These are phyloP conservation scores for Diplodus puntazzo DNA, from an alignment of 2,797 vertebrate species.

Conservation along the genomic window DNA sequence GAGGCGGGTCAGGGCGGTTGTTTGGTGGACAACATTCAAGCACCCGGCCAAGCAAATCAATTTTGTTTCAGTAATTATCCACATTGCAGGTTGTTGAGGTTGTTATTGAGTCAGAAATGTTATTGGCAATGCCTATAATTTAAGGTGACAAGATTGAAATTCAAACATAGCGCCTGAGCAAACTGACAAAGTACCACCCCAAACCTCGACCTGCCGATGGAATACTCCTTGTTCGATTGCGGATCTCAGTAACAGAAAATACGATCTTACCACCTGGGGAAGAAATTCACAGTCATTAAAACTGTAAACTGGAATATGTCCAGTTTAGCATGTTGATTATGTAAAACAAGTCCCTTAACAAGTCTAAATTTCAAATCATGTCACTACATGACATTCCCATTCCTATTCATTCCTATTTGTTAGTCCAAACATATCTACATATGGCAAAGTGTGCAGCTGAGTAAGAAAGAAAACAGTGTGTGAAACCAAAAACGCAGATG, in stretches of 20 bases:
- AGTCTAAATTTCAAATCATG: conserved; percentile 53
- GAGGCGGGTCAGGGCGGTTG: conserved; percentile 19
- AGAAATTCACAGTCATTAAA: conserved; percentile 32
- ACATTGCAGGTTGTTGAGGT: conserved; percentile 8
- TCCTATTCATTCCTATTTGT: conserved; percentile 49
- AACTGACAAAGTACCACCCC: not conserved
- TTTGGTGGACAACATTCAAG: conserved; percentile 25
- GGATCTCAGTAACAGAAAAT: conserved; percentile 25
- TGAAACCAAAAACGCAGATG: conserved; percentile 63
- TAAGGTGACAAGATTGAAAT: conserved; percentile 15
- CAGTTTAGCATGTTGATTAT: conserved; percentile 44
- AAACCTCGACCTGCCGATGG: not conserved
- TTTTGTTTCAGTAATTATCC: conserved; percentile 17
- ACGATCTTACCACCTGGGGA: conserved; percentile 44
- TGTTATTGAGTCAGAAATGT: not conserved
- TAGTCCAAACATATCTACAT: conserved; percentile 53
- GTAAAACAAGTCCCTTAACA: conserved; percentile 48
- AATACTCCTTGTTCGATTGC: conserved; percentile 19
- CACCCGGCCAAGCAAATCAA: not conserved
- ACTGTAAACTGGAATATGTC: conserved; percentile 29
- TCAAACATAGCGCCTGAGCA: conserved; percentile 16
- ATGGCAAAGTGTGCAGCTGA: conserved; percentile 55
- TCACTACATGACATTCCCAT: conserved; percentile 37
- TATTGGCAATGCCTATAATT: conserved; percentile 20
- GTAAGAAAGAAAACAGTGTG: conserved; percentile 64